A percentile compares a stretch with the other conserved stretches of the same genome.
These are phyloP conservation scores for Thalpophila matura DNA, from an alignment of 2,888 invertebrate genomes.

Conservation along the genomic window DNA sequence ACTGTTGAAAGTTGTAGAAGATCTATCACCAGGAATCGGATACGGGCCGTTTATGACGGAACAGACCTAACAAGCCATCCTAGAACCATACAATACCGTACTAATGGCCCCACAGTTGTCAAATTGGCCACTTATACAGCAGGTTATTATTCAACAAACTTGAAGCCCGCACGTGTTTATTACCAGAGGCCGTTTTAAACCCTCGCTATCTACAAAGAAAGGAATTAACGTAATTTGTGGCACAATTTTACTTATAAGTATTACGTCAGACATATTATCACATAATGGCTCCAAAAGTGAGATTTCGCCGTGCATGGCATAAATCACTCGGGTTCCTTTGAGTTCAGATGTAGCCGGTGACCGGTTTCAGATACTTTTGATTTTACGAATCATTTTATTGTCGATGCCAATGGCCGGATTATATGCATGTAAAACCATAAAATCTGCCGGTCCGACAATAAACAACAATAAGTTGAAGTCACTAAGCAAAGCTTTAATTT, in stretches of 20 bases:
- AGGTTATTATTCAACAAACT: conserved; percentile 37
- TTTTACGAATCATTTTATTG: conserved; percentile 35
- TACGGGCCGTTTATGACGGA: not conserved
- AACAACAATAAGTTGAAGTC: not conserved
- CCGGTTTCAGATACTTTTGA: conserved; percentile 38
- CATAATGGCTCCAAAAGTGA: conserved; percentile 49
- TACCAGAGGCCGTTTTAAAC: conserved; percentile 31
- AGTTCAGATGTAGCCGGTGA: conserved; percentile 38
- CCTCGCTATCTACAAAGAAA: conserved; percentile 23
- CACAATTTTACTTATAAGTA: conserved; percentile 37
- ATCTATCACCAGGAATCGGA: not conserved
- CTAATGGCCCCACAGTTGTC: not conserved
- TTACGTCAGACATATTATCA: conserved; percentile 54
- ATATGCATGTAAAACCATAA: conserved; percentile 23
- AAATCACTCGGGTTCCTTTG: conserved; percentile 45
- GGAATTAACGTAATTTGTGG: conserved; percentile 39
- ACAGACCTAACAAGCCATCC: no score
- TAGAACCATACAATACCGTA: not conserved
- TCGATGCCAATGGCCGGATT: conserved; percentile 4
- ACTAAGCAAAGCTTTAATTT: not conserved
- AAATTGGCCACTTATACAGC: conserved; percentile 11
- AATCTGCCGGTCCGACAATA: conserved; percentile 23
- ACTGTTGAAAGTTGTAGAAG: no score
- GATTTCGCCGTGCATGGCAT: conserved; percentile 34
- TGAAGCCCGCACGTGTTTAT: conserved; percentile 4